phyloP scores from a whole-genome alignment of 2,113 vertebrate genomes.

The Seriola quinqueradiata region DNA sequence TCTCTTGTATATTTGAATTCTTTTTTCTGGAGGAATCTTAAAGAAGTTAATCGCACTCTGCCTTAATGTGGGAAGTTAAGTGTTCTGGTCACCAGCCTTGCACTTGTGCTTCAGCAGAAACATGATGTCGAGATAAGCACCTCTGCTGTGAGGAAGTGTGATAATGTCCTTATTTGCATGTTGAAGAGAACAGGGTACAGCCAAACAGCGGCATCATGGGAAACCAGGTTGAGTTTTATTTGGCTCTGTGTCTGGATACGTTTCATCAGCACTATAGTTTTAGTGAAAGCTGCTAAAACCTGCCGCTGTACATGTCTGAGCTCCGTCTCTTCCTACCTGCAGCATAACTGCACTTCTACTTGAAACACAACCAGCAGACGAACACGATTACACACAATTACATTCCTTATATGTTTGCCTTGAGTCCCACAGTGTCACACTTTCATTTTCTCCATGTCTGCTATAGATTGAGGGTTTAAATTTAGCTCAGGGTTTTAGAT shows the following conservation, averaged over 20 bases:
- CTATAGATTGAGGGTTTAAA: constrained; percentile 1
- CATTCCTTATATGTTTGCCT: constrained; percentile 35
- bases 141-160: constrained; percentile 39
- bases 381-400: constrained; percentile 2
- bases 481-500: constrained; percentile 58
- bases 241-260: background rate
- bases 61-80: constrained; percentile 29
- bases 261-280: too few relatives aligned
- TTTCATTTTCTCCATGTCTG: background rate
- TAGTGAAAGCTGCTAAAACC: too few relatives aligned
- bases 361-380: constrained; percentile 18
- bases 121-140: background rate
- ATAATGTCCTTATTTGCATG: constrained; percentile 23
- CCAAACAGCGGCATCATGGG: background rate
- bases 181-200: background rate
- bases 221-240: constrained; percentile 1
- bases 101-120: constrained; percentile 27
- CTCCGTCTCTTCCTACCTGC: background rate
- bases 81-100: background rate
- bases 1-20: constrained; percentile 32
- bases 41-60: background rate
- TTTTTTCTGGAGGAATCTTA: constrained; percentile 14
- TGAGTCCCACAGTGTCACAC: background rate
- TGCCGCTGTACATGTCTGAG: background rate
- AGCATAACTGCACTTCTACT: background rate